Percentiles rank a stretch among this genome's conserved stretches.
These are phyloP conservation scores for Synergus laeviventris DNA, from an alignment of 2,888 invertebrate species.

Conservation along the genomic window DNA sequence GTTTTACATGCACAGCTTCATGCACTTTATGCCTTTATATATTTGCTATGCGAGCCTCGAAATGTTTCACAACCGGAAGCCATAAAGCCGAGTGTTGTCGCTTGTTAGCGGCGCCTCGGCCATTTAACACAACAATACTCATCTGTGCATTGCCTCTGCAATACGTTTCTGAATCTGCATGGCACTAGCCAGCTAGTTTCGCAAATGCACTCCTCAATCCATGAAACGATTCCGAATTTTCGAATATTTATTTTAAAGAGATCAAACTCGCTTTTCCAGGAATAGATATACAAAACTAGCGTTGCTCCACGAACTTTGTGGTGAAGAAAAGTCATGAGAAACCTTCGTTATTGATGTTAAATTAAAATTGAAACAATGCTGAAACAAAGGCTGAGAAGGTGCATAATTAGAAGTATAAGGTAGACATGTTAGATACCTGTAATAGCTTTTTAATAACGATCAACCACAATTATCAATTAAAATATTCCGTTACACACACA, in stretches of 20 bases:
- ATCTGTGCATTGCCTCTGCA: constrained; percentile 1
- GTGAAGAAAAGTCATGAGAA: background rate
- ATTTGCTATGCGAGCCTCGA: constrained; percentile 40
- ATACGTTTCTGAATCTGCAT: constrained; percentile 20
- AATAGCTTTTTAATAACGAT: too few relatives aligned
- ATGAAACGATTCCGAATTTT: constrained; percentile 8
- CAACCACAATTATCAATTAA: too few relatives aligned
- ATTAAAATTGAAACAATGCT: too few relatives aligned
- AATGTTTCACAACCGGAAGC: constrained; percentile 41
- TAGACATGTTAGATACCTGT: too few relatives aligned
- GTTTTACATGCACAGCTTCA: constrained; percentile 38
- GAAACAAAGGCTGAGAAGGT: too few relatives aligned
- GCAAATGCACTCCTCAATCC: background rate
- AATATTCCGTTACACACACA: too few relatives aligned
- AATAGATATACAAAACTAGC: background rate
- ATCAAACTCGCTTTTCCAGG: background rate
- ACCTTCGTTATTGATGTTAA: too few relatives aligned
- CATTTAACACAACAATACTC: constrained; percentile 36
- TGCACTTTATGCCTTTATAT: constrained; percentile 15
- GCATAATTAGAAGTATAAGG: too few relatives aligned
- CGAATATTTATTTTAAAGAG: constrained; percentile 7
- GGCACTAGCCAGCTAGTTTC: background rate
- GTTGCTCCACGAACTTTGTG: background rate
- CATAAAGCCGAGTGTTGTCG: constrained; percentile 32
- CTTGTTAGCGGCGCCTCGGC: constrained; percentile 40